Conservation (phyloP, 2,113 vertebrate genomes). For the Beaufortia kweichowensis region DNA sequence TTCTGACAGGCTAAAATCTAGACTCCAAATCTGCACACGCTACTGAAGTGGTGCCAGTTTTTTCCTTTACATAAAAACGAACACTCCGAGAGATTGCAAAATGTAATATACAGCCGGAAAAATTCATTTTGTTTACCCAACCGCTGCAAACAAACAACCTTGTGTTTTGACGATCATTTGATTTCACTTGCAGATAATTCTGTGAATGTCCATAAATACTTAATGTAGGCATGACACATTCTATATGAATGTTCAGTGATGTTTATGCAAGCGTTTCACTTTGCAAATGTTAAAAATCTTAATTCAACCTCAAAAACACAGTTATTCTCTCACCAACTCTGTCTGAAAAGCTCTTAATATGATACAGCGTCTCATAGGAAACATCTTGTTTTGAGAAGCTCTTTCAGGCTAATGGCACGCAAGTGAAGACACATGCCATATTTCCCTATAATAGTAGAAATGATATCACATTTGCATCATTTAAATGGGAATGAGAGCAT, state of each 20-base stretch:
- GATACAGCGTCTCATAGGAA: constrained; percentile 2
- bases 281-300: neutral
- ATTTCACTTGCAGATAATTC: neutral
- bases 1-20: too few species aligned
- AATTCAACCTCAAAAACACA: neutral
- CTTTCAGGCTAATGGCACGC: constrained; percentile 23
- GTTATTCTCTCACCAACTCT: neutral
- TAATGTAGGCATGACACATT: neutral
- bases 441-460: constrained; percentile 4
- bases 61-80: too few species aligned
- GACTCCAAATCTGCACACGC: too few species aligned
- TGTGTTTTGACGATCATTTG: neutral
- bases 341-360: neutral
- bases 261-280: neutral
- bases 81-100: neutral
- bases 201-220: neutral
- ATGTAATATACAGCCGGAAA: neutral
- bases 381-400: constrained; percentile 21
- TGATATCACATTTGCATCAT: constrained; percentile 33
- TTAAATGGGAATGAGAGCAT: neutral
- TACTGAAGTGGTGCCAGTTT: too few species aligned
- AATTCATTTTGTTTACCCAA: neutral
- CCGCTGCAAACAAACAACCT: neutral
- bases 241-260: constrained; percentile 5
- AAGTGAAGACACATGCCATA: constrained; percentile 26